Evolutionary conservation across 2,888 invertebrate species (phyloP).

Genomic region (Cyrtodaria siliqua): DNA sequence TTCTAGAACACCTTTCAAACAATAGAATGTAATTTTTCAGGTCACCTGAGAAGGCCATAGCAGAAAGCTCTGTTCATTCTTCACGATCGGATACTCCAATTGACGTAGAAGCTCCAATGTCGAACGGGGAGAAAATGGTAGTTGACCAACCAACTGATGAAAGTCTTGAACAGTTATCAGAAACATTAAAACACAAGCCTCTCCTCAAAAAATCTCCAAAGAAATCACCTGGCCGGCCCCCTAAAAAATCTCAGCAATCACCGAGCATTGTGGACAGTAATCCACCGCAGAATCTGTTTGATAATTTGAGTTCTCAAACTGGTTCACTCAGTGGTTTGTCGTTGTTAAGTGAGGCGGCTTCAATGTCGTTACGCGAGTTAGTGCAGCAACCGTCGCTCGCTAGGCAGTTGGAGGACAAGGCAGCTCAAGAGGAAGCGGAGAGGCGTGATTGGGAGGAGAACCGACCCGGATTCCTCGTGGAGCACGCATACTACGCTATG

Average conservation of each 20-base stretch:
- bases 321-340: slow-evolving; percentile 56
- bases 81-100: slow-evolving; percentile 29
- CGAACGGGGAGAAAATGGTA: slow-evolving; percentile 40
- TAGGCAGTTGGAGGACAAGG: slow-evolving; percentile 12
- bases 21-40: too few species aligned
- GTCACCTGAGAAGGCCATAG: slow-evolving; percentile 16
- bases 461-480: slow-evolving; percentile 74
- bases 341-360: slow-evolving; percentile 62
- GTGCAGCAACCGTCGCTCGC: slow-evolving; percentile 34
- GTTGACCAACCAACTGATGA: slow-evolving; percentile 30
- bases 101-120: slow-evolving; percentile 44
- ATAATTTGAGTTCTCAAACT: slow-evolving; percentile 34
- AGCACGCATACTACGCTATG: slow-evolving; percentile 83
- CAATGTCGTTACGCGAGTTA: slow-evolving; percentile 56
- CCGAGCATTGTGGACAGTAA: not conserved
- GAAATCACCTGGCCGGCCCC: slow-evolving; percentile 20
- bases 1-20: too few species aligned
- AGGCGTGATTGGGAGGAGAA: slow-evolving; percentile 64
- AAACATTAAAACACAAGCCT: slow-evolving; percentile 13
- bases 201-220: slow-evolving; percentile 30
- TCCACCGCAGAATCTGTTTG: slow-evolving; percentile 50
- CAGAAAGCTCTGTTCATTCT: slow-evolving; percentile 1
- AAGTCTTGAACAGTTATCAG: slow-evolving; percentile 9
- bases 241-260: slow-evolving; percentile 19
- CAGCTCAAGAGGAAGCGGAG: slow-evolving; percentile 18